These are phyloP conservation scores for Andinoacara biseriatus DNA, from an alignment of 2,113 vertebrate species.

Conservation along the genomic window DNA sequence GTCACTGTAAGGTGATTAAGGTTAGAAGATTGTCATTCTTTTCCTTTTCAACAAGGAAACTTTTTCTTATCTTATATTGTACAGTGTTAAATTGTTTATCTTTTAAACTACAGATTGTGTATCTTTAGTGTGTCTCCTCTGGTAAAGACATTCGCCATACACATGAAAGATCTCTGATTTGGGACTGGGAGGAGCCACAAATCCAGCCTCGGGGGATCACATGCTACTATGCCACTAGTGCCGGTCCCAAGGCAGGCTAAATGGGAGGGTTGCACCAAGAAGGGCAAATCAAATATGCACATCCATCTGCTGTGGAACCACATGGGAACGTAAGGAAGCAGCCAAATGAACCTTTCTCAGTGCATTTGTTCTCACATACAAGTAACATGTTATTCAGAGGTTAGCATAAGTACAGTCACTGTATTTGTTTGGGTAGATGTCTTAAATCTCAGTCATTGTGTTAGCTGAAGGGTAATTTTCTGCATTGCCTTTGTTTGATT, in stretches of 20 bases:
- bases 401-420: conserved; percentile 33
- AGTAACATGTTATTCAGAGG: conserved; percentile 6
- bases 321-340: neutral
- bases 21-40: too few species aligned
- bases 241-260: neutral
- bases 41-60: neutral
- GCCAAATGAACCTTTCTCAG: neutral
- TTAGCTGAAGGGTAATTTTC: conserved; percentile 66
- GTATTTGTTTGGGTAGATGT: conserved; percentile 53
- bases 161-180: neutral
- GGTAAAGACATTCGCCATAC: neutral
- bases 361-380: neutral
- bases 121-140: neutral
- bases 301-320: neutral
- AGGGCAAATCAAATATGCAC: neutral
- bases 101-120: neutral
- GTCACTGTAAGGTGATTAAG: too few species aligned
- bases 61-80: neutral
- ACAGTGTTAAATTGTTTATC: neutral
- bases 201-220: too few species aligned
- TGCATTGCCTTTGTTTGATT: conserved; percentile 22
- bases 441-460: conserved; percentile 64
- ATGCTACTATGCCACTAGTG: neutral
- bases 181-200: neutral
- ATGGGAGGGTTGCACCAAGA: neutral